Evolutionary conservation across 2,113 vertebrate genomes (phyloP).

Genomic region (Perccottus glenii): DNA sequence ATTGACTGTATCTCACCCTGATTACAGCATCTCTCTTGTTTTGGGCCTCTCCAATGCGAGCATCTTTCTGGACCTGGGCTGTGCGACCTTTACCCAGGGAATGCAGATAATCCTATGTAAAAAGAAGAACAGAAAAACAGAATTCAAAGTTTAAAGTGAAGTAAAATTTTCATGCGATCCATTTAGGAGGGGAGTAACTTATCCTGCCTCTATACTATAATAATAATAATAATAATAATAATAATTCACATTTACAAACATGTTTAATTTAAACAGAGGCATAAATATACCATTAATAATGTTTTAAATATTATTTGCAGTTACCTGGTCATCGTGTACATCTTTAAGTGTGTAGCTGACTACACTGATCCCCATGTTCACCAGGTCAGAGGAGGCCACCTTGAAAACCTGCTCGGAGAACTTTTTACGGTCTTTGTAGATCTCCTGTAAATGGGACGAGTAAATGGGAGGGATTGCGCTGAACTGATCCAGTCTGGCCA

Average conservation of each 20-base stretch:
- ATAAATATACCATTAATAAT: no score
- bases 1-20: slow-evolving; percentile 78
- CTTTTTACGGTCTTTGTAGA: slow-evolving; percentile 95
- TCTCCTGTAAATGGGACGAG: slow-evolving; percentile 79
- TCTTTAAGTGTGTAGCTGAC: slow-evolving; percentile 95
- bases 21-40: slow-evolving; percentile 91
- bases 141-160: background rate
- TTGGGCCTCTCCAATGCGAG: slow-evolving; percentile 88
- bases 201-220: no score
- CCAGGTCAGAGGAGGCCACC: slow-evolving; percentile 91
- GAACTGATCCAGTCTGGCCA: background rate
- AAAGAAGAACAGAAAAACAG: background rate
- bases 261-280: background rate
- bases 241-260: no score
- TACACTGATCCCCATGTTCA: slow-evolving; percentile 96
- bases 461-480: background rate
- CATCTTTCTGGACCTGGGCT: slow-evolving; percentile 91
- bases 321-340: slow-evolving; percentile 83
- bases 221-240: no score
- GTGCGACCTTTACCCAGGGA: slow-evolving; percentile 90
- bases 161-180: no score
- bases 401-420: slow-evolving; percentile 94
- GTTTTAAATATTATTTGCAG: background rate
- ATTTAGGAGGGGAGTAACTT: no score
- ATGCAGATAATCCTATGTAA: slow-evolving; percentile 85